Evolutionary conservation across 2,797 vertebrate species (phyloP).

Genomic region (Rhinichthys osculus): DNA sequence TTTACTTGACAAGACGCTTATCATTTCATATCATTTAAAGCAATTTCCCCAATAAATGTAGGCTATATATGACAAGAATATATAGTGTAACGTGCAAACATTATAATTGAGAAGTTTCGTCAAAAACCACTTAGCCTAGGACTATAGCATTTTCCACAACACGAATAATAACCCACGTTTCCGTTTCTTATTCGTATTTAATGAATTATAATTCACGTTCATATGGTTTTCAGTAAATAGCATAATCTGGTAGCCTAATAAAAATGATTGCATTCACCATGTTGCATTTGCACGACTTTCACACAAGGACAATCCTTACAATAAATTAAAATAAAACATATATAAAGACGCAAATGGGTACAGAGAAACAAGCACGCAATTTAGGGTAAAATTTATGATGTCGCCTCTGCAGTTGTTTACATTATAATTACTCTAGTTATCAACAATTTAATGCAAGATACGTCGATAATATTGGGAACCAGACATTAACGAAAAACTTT

Average conservation of each 20-base stretch:
- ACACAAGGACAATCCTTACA: background rate
- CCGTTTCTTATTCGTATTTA: background rate
- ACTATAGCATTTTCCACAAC: background rate
- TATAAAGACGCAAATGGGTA: background rate
- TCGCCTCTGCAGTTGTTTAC: background rate
- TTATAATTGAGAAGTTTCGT: background rate
- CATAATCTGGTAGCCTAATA: background rate
- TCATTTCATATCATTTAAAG: background rate
- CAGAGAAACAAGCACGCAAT: background rate
- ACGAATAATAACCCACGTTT: background rate
- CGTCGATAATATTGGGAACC: background rate
- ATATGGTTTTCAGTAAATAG: background rate
- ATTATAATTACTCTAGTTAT: background rate
- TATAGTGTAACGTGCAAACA: background rate
- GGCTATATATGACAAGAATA: background rate
- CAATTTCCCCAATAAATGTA: background rate
- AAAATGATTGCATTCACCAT: background rate
- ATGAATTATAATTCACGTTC: background rate
- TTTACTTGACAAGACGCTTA: background rate
- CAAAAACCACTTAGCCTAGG: background rate
- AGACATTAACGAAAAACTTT: background rate
- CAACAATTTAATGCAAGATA: background rate
- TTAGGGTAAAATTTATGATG: background rate
- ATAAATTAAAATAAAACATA: background rate
- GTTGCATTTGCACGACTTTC: background rate